These are phyloP conservation scores for Spermophilus dauricus DNA, from an alignment of 2,113 vertebrate genomes.

Conservation along the genomic window DNA sequence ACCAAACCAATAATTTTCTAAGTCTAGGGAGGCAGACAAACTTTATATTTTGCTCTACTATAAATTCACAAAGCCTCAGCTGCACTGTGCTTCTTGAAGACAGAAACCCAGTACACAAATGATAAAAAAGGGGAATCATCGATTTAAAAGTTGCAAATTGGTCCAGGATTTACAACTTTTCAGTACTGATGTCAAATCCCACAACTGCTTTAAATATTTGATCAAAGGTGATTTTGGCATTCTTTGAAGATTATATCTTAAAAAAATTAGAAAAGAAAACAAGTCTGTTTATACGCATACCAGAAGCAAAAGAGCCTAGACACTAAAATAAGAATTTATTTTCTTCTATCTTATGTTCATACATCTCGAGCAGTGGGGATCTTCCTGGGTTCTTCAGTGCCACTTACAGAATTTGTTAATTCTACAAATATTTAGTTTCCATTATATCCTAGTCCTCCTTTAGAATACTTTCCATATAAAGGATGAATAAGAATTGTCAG, in stretches of 20 bases:
- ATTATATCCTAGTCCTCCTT: not conserved
- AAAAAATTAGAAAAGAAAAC: not conserved
- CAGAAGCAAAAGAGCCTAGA: not conserved
- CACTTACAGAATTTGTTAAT: not conserved
- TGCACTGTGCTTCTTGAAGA: not conserved
- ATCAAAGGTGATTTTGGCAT: constrained; percentile 16
- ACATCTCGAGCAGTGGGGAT: not conserved
- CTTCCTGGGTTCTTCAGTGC: not conserved
- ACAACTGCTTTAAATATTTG: constrained; percentile 47
- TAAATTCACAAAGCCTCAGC: not conserved
- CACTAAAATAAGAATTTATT: not conserved
- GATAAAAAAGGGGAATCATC: not conserved
- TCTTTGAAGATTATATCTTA: constrained; percentile 52
- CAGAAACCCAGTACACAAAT: not conserved
- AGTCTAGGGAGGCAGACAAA: not conserved
- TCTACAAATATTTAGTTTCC: not conserved
- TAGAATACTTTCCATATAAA: not conserved
- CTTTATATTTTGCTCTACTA: not conserved
- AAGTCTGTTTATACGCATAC: not conserved
- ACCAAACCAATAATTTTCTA: not conserved
- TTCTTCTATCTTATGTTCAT: not conserved
- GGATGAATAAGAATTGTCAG: not conserved
- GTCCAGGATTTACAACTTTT: constrained; percentile 2
- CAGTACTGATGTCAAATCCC: not conserved
- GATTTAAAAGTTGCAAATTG: not conserved